Base-by-base conservation (phyloP, 2,113 vertebrate genomes). In the Ursus arctos region DNA sequence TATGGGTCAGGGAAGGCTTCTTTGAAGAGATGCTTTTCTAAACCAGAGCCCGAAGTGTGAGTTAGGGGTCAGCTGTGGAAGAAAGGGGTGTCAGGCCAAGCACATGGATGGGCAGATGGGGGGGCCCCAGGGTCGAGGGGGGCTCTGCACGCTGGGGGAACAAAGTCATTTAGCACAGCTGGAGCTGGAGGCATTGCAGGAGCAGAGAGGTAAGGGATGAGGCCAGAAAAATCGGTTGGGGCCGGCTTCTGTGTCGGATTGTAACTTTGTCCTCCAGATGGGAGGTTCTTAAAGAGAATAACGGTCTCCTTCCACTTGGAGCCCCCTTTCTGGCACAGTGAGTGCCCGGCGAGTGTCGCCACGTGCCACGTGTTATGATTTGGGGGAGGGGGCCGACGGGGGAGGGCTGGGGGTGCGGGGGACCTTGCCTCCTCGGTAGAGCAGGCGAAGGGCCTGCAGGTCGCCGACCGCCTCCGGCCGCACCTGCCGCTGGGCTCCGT, bases 81-180 rank as follows among this genome's bases (percentile, higher is more conserved):
- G 33, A 57, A 33, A 5, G 51, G 40, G 0, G 36, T 63, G 55
- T 33, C 61, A 88, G 71, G 43, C 24, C 55, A 36, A 61, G 43
- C 15, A 40, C 6, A 8, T 15, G 82, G 16, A 22, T 1, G 19
- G 31, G 57, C 22, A 26, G 16, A n/a, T 6, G 4, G 4, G 55
- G 67, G 10, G 51, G 13, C 31, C 59, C 13, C 28, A 2, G 55
- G 31, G 53, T 6, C 72, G 33, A 59, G 74, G 28, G 22, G 43
- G 53, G 16, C 5, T 21, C 49, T 33, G 10, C n/a, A 15, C 0
- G 0, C 82, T 31, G 22, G 69, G 15, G 31, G 57, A 53, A 22
- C 53, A 51, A 12, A 1, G 59, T 43, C 15, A 2, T 9, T 33
- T 9, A 4, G 36, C 16, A 0, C 0, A 7, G 28, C n/a, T 31